Conservation (phyloP, 2,797 vertebrate genomes). For the Eulemur coronatus region DNA sequence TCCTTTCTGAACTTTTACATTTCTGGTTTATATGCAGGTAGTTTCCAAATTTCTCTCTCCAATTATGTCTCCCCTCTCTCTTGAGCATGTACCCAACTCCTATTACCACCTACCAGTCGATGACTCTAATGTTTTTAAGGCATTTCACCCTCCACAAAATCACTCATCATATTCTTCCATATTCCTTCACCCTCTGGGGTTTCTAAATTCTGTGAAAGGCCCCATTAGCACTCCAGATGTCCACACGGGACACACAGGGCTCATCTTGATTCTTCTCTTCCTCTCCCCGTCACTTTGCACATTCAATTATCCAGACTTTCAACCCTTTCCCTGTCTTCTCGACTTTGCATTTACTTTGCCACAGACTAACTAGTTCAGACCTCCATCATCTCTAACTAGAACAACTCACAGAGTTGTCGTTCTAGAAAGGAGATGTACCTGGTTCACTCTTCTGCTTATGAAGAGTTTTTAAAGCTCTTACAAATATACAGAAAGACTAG, state of each 20-base stretch:
- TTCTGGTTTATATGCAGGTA: background rate
- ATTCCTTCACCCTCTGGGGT: background rate
- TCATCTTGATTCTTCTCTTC: background rate
- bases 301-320: background rate
- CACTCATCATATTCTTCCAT: background rate
- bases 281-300: background rate
- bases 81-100: background rate
- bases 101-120: background rate
- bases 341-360: background rate
- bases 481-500: background rate
- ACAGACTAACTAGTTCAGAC: background rate
- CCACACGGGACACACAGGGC: background rate
- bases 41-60: background rate
- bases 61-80: background rate
- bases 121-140: background rate
- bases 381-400: background rate
- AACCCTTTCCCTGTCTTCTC: background rate
- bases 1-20: background rate
- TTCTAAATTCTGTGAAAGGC: background rate
- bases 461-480: background rate
- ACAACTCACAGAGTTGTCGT: background rate
- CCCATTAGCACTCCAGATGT: background rate
- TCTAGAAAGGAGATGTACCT: background rate
- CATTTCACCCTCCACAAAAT: background rate
- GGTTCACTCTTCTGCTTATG: background rate